Evolutionary conservation across 2,797 vertebrate genomes (phyloP), one percentile per base, ranked within the genome.

Genomic region (Thunnus albacares): DNA sequence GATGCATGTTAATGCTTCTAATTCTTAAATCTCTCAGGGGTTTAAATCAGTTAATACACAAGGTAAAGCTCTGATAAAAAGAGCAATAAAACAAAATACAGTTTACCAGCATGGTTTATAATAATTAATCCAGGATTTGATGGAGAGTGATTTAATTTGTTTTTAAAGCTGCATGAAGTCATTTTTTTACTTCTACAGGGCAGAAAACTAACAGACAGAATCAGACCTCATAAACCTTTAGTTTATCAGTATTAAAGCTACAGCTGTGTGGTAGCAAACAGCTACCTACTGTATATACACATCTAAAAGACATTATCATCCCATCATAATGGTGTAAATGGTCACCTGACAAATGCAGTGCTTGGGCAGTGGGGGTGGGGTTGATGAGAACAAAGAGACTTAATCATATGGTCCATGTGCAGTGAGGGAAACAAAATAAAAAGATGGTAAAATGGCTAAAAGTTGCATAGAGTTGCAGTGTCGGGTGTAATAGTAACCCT

Each of bases 1-100:
- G 73, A 86, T 57, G 77, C 33, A 49, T 49, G 43, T 56, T 77
- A 70, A 68, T 70, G 78, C 55, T 56, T 49, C 33, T 69, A 41
- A 71, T 69, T 41, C 22, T 20, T 33, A 64, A 75, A 55, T 60
- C 57, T 70, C 57, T 45, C 67, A 18, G 24, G 59, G 67, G 67
- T 61, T 71, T 43, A 51, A 62, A 71, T 65, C 30, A 70, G 74
- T 64, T 67, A 71, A 70, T 71, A 33, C 52, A 47, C 58, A 26
- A 14, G 18, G 30, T 2, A 57, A 15, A 59, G 51, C 22, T 55
- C 47, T 28, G 24, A 49, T 56, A 61, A 69, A 65, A 61, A 56
- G 6, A 30, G 18, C 13, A n/a, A 67, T 26, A 55, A n/a, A 58
- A 57, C 45, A 38, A 76, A 63, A 66, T 62, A 33, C 12, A 75